Percentiles rank a stretch among this genome's conserved stretches.
Evolutionary conservation across 2,797 vertebrate genomes (phyloP).

Genomic region (Vultur gryphus): DNA sequence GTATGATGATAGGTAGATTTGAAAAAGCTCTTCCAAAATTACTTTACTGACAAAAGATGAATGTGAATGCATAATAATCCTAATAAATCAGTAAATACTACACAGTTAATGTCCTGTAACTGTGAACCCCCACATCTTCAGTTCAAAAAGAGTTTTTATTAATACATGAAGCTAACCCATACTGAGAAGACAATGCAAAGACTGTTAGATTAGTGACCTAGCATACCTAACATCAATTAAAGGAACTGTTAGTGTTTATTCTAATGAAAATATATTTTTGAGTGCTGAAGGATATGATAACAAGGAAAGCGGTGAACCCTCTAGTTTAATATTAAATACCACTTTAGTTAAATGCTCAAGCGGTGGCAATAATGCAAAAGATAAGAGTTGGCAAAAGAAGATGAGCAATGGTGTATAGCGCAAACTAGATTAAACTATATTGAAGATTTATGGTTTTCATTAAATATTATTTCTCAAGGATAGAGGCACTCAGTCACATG

Average conservation of each 20-base stretch:
- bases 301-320: background rate
- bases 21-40: background rate
- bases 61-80: background rate
- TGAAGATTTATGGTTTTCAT: background rate
- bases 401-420: background rate
- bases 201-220: background rate
- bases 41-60: background rate
- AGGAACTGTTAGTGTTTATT: background rate
- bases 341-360: background rate
- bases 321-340: background rate
- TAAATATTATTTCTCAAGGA: background rate
- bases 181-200: background rate
- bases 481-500: background rate
- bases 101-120: background rate
- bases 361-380: background rate
- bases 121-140: background rate
- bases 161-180: background rate
- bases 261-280: background rate
- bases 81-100: background rate
- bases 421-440: background rate
- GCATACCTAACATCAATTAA: background rate
- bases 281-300: background rate
- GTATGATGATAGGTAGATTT: background rate
- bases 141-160: background rate
- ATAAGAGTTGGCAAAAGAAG: background rate